Evolutionary conservation across 2,888 invertebrate species (phyloP), one percentile per base, ranked within the genome.

Genomic region (Hermaeophaga mercurialis): DNA sequence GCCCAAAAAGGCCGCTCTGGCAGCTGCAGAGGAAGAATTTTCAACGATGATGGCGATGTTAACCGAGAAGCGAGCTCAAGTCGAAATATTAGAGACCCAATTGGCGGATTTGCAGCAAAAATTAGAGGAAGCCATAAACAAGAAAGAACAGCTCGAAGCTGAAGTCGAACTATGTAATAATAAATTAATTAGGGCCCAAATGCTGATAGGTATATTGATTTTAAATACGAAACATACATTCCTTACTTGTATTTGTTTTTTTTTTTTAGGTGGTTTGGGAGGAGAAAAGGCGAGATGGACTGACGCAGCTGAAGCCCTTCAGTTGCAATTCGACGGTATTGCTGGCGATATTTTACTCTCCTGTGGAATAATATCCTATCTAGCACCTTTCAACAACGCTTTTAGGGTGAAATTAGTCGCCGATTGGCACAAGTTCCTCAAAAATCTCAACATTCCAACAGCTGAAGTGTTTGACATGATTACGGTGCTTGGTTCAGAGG

Each of bases 281-380:
- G 93, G 93, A 2, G 95, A 96, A 79, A 92, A 90, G 77, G 83
- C 84, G 2, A 83, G 95, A 54, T 96, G 95, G 96, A 87, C 86
- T 4, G 75, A 80, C 43, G 89, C 89, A 12, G 93, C 94, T 3
- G 84, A 84, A 67, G 84, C 85, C 67, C 80, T 95, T 34, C 90
- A 92, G 75, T 75, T 77, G 1, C 81, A 88, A 45, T 93, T 87
- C 72, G 90, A 94, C 74, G 87, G 89, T 72, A 80, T 96, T 58
- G 89, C 93, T 0, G 96, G 96, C 0, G 95, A 96, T 77, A 90
- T 95, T 66, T 80, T 96, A 11, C 83, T 96, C 24, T 92, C 94
- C 0, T 89, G 89, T 71, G 95, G 91, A 11, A 85, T 94, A 31
- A 93, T 96, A 62, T 90, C 94, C 0, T 96, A 96, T 77, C 81